Evolutionary conservation across 2,113 vertebrate genomes (phyloP).

Genomic region (Plestiodon gilberti): DNA sequence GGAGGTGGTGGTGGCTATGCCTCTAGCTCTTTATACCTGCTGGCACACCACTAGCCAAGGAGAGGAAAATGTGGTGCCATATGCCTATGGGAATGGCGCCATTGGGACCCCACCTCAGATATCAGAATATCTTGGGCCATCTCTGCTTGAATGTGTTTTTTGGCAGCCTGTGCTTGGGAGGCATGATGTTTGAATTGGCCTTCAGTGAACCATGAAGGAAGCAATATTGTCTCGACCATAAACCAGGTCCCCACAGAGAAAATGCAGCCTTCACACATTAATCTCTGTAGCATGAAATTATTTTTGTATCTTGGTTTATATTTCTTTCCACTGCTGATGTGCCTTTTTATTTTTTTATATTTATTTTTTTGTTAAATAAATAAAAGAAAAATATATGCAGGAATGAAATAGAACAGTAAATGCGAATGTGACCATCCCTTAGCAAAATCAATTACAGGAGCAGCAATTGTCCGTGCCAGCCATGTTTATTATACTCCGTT

Average conservation of each 20-base stretch:
- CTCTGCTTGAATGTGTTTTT: background rate
- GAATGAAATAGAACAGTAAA: background rate
- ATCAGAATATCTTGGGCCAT: too few species aligned
- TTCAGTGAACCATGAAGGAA: constrained; percentile 10
- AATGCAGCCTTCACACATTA: constrained; percentile 11
- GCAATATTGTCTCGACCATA: background rate
- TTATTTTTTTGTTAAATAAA: too few species aligned
- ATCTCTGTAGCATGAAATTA: constrained; percentile 33
- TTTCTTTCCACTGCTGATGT: background rate
- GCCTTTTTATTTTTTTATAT: too few species aligned
- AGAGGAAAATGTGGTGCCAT: too few species aligned
- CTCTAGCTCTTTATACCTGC: too few species aligned
- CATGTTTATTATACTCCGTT: background rate
- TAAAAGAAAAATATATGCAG: background rate
- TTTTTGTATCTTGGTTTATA: constrained; percentile 2
- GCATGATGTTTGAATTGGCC: background rate
- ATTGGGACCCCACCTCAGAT: too few species aligned
- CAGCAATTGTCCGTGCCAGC: constrained; percentile 1
- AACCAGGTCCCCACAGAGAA: background rate
- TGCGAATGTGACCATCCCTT: constrained; percentile 11
- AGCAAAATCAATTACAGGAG: constrained; percentile 22
- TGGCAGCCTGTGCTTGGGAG: background rate
- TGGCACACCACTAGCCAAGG: too few species aligned
- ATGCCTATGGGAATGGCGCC: too few species aligned
- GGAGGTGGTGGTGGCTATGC: too few species aligned